A percentile compares a stretch with the other conserved stretches of the same genome.
These are phyloP conservation scores for Drymodes brunneopygia DNA, from an alignment of 2,113 vertebrate genomes.

Conservation along the genomic window DNA sequence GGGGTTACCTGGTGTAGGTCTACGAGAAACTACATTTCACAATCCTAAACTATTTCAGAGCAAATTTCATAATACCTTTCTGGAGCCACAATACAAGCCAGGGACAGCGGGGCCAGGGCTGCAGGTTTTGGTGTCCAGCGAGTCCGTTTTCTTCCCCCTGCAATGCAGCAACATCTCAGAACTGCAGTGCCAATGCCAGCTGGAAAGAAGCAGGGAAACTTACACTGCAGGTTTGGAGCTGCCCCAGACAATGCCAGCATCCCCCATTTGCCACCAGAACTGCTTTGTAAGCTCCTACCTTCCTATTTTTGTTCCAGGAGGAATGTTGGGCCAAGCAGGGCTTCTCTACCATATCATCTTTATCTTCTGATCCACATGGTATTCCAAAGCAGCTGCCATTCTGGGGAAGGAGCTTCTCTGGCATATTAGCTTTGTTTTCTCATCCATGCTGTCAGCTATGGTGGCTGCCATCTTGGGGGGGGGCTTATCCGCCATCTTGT, in stretches of 20 bases:
- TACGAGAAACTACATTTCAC: neutral
- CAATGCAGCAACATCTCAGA: neutral
- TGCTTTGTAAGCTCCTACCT: neutral
- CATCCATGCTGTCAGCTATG: accelerated
- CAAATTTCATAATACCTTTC: neutral
- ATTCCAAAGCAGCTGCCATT: neutral
- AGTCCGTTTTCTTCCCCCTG: neutral
- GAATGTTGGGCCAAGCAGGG: accelerated
- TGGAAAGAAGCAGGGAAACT: neutral
- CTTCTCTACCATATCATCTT: neutral
- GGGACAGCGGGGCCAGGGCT: neutral
- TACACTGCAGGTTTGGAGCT: too few relatives aligned
- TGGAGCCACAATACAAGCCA: neutral
- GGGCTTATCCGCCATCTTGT: neutral
- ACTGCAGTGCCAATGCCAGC: accelerated
- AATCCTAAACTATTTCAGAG: neutral
- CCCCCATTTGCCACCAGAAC: accelerated
- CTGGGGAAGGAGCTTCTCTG: neutral
- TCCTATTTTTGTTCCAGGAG: neutral
- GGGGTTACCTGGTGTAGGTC: accelerated
- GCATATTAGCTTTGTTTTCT: too few relatives aligned
- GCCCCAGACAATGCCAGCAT: neutral
- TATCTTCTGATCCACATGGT: neutral
- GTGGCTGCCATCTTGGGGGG: too few relatives aligned
- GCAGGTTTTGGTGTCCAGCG: accelerated